Evolutionary conservation across 2,888 invertebrate genomes (phyloP), one percentile per base, ranked within the genome.

Genomic region (Eilema sororculum): DNA sequence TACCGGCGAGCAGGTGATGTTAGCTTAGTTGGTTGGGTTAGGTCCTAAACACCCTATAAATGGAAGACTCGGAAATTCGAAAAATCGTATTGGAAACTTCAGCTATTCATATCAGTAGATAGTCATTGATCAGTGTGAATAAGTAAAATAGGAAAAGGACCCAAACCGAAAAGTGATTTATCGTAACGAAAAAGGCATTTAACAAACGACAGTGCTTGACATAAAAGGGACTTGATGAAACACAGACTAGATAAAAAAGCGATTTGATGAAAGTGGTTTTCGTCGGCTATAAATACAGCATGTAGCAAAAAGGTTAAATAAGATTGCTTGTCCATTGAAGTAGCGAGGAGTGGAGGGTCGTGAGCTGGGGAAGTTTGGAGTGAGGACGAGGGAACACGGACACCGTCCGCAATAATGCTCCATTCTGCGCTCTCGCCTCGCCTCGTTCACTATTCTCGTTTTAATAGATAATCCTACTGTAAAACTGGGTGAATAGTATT

Each of bases 221-320:
- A 33, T 60, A 60, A 60, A 60, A 60, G 28, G 60, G 60, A 28
- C n/a, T 30, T 60, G 30, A 60, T n/a, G 60, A 60, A 60, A 60
- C 57, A 58, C 57, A 24, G 60, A 30, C 60, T 60, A 30, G 30
- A 30, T 60, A 60, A 16, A 60, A 60, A 30, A 60, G 28, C 28
- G 30, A 60, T 60, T 60, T 60, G 60, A 30, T 60, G 28, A 60
- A 60, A 60, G 28, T 60, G 60, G 25, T 60, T 60, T 60, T 30
- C 30, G 25, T 28, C 60, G 28, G 16, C 60, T 33, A 30, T 30
- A 28, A 25, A 60, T 60, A 60, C 28, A 60, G 16, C 16, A 60
- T 30, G 60, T 58, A 58, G 16, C 25, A 25, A 58, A 58, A 58
- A 58, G 58, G 24, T 58, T 25, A 58, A 58, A 58, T 25, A 58